A percentile compares a stretch with the other conserved stretches of the same genome.
Conservation (phyloP, 2,888 invertebrate species). For the Apamea sordens region DNA sequence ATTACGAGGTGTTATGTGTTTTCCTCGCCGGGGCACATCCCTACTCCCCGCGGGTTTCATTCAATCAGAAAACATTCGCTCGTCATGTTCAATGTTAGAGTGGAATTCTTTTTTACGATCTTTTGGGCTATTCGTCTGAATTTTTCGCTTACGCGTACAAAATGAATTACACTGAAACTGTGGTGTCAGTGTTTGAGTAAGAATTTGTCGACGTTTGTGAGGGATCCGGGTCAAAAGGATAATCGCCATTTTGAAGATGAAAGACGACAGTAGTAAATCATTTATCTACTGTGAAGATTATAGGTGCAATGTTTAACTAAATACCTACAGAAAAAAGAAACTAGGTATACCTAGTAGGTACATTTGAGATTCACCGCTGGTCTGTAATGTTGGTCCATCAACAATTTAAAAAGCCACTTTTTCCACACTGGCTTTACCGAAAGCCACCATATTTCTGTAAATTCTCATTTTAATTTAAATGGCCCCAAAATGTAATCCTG, state of each 20-base stretch:
- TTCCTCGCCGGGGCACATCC: conserved; percentile 56
- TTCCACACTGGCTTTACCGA: background rate
- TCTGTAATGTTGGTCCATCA: background rate
- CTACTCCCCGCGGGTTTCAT: conserved; percentile 63
- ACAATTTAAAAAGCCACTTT: background rate
- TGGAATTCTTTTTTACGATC: conserved; percentile 58
- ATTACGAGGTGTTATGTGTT: conserved; percentile 66
- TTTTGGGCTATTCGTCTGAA: conserved; percentile 42
- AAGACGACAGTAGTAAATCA: background rate
- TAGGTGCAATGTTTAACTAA: background rate
- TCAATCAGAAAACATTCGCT: conserved; percentile 66
- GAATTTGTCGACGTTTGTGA: conserved; percentile 33
- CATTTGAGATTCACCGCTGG: background rate
- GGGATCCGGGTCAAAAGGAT: conserved; percentile 23
- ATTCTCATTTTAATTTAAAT: conserved; percentile 1
- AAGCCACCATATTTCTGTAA: background rate
- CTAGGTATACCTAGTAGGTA: background rate
- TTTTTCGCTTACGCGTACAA: conserved; percentile 39
- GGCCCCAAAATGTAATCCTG: background rate
- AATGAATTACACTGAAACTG: conserved; percentile 49
- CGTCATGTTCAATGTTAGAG: conserved; percentile 59
- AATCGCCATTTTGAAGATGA: conserved; percentile 25
- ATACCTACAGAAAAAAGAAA: background rate
- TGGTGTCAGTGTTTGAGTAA: conserved; percentile 37
- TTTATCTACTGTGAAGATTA: background rate